Conservation (phyloP, 2,797 vertebrate genomes). For the Buceros bicornis region DNA sequence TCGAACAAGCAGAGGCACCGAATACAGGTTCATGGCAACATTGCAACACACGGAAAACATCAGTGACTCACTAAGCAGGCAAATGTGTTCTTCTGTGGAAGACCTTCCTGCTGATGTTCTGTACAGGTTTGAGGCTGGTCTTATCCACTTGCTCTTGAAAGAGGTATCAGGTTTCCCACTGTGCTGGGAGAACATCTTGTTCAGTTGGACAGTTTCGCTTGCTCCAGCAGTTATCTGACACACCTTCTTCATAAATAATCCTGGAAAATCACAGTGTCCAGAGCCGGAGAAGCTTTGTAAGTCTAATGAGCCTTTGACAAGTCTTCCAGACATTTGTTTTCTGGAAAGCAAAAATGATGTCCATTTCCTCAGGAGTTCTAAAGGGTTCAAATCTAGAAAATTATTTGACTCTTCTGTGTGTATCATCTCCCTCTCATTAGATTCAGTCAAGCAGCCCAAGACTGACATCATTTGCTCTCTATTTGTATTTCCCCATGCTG, state of each 20-base stretch:
- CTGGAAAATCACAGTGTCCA: background rate
- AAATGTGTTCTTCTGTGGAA: background rate
- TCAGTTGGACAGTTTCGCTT: background rate
- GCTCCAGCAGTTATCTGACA: background rate
- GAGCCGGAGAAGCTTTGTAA: background rate
- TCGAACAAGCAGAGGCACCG: background rate
- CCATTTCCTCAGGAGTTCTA: background rate
- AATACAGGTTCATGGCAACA: background rate
- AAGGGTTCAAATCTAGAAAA: background rate
- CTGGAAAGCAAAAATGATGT: background rate
- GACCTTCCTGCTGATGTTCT: background rate
- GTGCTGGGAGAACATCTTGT: background rate
- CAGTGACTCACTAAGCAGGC: background rate
- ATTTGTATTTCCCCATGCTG: background rate
- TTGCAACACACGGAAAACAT: background rate
- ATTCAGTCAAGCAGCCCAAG: background rate
- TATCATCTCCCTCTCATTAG: background rate
- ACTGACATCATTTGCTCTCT: background rate
- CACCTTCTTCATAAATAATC: background rate
- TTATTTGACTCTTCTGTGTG: background rate
- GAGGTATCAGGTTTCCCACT: background rate
- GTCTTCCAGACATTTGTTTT: background rate
- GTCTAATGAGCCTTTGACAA: background rate
- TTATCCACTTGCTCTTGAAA: background rate
- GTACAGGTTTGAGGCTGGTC: background rate